A percentile compares a stretch with the other conserved stretches of the same genome.
Evolutionary conservation across 2,797 vertebrate species (phyloP).

Genomic region (Diceros bicornis): DNA sequence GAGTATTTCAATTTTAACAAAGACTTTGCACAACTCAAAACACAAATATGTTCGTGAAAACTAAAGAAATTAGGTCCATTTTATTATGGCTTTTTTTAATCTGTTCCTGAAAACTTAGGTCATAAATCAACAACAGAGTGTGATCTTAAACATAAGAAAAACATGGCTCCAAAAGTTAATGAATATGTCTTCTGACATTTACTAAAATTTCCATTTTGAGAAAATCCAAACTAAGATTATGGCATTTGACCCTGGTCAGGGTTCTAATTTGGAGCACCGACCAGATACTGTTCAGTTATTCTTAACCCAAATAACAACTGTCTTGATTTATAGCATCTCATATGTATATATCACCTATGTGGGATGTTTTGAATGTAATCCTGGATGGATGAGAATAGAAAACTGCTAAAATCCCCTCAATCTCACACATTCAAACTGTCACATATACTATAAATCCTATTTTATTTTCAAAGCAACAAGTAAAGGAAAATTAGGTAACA

Average conservation of each 20-base stretch:
- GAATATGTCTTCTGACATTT: conserved; percentile 44
- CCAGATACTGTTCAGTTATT: conserved; percentile 47
- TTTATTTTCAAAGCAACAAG: conserved; percentile 65
- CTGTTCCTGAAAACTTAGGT: conserved; percentile 51
- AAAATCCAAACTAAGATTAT: conserved; percentile 64
- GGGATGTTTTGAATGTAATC: conserved; percentile 44
- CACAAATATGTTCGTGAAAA: conserved; percentile 65
- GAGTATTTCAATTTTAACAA: conserved; percentile 63
- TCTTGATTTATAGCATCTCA: conserved; percentile 31
- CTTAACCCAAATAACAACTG: conserved; percentile 9
- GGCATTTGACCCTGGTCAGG: conserved; percentile 24
- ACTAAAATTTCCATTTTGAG: conserved; percentile 66
- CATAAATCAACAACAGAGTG: conserved; percentile 61
- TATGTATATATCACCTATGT: background rate
- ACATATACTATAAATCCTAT: conserved; percentile 39
- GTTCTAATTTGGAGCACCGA: conserved; percentile 41
- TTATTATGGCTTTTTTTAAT: conserved; percentile 48
- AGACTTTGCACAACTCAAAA: conserved; percentile 41
- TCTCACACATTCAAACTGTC: conserved; percentile 49
- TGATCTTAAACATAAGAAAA: conserved; percentile 64
- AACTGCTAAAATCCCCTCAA: conserved; percentile 56
- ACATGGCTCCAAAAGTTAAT: background rate
- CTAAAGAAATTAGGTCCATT: conserved; percentile 55
- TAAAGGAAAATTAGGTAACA: conserved; percentile 29
- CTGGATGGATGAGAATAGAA: conserved; percentile 23